Conservation (phyloP, 2,888 invertebrate species). For the Phragmatobia fuliginosa region DNA sequence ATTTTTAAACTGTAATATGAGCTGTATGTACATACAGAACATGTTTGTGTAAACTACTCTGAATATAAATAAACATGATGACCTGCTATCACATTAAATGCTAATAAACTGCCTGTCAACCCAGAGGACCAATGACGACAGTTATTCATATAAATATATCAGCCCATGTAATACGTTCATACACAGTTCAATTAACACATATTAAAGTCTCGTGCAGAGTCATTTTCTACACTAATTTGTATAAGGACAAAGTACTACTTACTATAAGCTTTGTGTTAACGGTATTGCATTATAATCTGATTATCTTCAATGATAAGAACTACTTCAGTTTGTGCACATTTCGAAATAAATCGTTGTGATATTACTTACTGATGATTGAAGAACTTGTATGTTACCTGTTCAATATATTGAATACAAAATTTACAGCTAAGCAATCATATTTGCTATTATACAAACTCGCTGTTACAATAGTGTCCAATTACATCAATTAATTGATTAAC, state of each 20-base stretch:
- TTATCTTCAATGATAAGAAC: slow-evolving; percentile 54
- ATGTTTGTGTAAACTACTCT: slow-evolving; percentile 33
- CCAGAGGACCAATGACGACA: slow-evolving; percentile 50
- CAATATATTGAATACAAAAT: slow-evolving; percentile 14
- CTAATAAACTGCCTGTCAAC: slow-evolving; percentile 54
- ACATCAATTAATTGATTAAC: background rate
- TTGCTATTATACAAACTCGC: slow-evolving; percentile 16
- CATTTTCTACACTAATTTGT: slow-evolving; percentile 30
- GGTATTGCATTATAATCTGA: slow-evolving; percentile 35
- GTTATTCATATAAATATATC: slow-evolving; percentile 17
- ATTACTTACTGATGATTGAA: slow-evolving; percentile 25
- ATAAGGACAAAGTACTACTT: slow-evolving; percentile 44
- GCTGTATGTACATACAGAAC: slow-evolving; percentile 13
- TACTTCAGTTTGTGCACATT: slow-evolving; percentile 35
- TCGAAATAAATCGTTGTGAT: slow-evolving; percentile 27
- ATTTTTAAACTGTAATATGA: slow-evolving; percentile 1
- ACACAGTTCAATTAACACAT: slow-evolving; percentile 61
- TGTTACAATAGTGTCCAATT: slow-evolving; percentile 8
- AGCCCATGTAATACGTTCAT: slow-evolving; percentile 38
- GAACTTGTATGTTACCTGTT: slow-evolving; percentile 30
- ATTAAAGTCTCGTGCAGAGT: slow-evolving; percentile 44
- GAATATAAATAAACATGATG: slow-evolving; percentile 48
- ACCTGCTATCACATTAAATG: slow-evolving; percentile 32
- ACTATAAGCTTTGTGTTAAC: slow-evolving; percentile 34
- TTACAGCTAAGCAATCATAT: slow-evolving; percentile 16